These are phyloP conservation scores for Ectropis crepuscularia DNA, from an alignment of 2,888 invertebrate species.

Conservation along the genomic window DNA sequence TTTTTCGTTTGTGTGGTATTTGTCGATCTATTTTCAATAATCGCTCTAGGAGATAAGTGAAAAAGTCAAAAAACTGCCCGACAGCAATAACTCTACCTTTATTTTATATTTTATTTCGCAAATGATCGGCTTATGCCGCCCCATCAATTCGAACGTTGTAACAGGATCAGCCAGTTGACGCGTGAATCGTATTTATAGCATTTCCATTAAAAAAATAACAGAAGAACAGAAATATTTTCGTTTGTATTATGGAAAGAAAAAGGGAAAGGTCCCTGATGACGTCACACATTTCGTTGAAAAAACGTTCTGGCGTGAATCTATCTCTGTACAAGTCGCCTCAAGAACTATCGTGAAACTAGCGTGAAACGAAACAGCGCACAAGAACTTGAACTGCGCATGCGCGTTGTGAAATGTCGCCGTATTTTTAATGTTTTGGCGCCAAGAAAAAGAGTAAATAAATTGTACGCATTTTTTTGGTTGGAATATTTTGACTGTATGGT, in stretches of 20 bases:
- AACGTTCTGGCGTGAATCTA: background rate
- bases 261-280: constrained; percentile 54
- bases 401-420: no score
- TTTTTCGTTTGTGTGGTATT: background rate
- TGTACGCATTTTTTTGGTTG: no score
- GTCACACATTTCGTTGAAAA: constrained; percentile 33
- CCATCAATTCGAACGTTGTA: constrained; percentile 74
- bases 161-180: constrained; percentile 75
- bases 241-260: constrained; percentile 43
- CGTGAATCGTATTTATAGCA: constrained; percentile 72
- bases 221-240: constrained; percentile 39
- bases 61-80: constrained; percentile 27
- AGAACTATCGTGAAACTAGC: background rate
- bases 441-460: no score
- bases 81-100: constrained; percentile 33
- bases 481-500: no score
- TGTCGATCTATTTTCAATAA: constrained; percentile 7
- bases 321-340: background rate
- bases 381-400: no score
- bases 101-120: constrained; percentile 66
- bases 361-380: no score
- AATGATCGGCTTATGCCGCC: constrained; percentile 78
- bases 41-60: constrained; percentile 13
- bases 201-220: constrained; percentile 59
- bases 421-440: no score